phyloP scores from a whole-genome alignment of 2,888 invertebrate genomes.

The Spisula subtruncata region DNA sequence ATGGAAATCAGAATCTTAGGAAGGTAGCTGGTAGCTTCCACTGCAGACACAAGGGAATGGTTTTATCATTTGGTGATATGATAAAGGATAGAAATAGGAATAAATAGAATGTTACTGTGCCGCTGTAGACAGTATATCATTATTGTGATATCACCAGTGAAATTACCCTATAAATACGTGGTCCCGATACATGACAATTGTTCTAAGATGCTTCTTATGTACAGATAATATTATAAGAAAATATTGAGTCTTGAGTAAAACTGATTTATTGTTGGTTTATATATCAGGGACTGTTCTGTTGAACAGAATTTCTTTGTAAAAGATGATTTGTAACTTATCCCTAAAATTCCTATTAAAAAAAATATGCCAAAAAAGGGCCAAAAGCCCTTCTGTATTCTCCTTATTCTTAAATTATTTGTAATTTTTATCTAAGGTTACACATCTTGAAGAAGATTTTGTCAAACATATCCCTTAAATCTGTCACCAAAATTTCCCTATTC shows the following conservation, averaged over 20 bases:
- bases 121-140: slow-evolving; percentile 21
- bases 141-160: slow-evolving; percentile 1
- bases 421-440: too few species aligned
- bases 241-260: background rate
- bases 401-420: too few species aligned
- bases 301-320: too few species aligned
- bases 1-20: background rate
- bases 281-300: background rate
- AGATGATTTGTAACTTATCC: too few species aligned
- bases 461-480: too few species aligned
- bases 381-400: too few species aligned
- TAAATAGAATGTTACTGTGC: background rate
- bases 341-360: too few species aligned
- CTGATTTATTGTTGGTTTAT: background rate
- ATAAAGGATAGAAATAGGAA: background rate
- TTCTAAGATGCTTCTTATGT: background rate
- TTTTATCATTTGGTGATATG: background rate
- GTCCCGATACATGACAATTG: background rate
- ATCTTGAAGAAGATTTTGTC: too few species aligned
- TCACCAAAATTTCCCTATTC: too few species aligned
- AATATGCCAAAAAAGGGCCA: too few species aligned
- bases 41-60: background rate
- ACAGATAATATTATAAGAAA: too few species aligned
- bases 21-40: background rate
- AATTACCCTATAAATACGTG: background rate